These are phyloP conservation scores for Andrena dorsata DNA, from an alignment of 2,888 invertebrate species.

Conservation along the genomic window DNA sequence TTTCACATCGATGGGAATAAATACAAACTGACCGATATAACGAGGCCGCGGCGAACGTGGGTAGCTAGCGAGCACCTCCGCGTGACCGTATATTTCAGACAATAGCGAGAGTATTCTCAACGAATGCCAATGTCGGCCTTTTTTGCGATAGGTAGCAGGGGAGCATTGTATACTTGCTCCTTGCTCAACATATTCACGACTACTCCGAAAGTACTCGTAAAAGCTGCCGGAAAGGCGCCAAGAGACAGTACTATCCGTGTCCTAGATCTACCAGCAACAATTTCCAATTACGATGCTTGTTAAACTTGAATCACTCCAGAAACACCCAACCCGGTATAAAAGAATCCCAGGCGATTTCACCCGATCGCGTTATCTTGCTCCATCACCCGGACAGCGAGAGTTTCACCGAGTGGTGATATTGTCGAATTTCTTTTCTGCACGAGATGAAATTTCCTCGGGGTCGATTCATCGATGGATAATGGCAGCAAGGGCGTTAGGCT, in stretches of 20 bases:
- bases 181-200: neutral
- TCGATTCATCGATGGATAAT: constrained; percentile 57
- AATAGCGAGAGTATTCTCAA: constrained; percentile 39
- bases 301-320: neutral
- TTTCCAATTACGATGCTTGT: neutral
- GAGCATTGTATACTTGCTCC: constrained; percentile 12
- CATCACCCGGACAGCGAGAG: neutral
- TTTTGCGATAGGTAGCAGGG: neutral
- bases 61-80: neutral
- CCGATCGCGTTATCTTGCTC: neutral
- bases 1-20: constrained; percentile 34
- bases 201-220: neutral
- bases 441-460: constrained; percentile 40
- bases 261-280: neutral
- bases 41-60: constrained; percentile 32
- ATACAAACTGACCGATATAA: constrained; percentile 52
- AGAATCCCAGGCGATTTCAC: constrained; percentile 4
- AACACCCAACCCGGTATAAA: neutral
- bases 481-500: constrained; percentile 9
- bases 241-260: neutral
- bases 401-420: neutral
- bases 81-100: constrained; percentile 26
- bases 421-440: constrained; percentile 7
- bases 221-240: neutral
- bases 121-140: neutral